Evolutionary conservation across 2,888 invertebrate genomes (phyloP), one percentile per base, ranked within the genome.

Genomic region (Griposia aprilina): DNA sequence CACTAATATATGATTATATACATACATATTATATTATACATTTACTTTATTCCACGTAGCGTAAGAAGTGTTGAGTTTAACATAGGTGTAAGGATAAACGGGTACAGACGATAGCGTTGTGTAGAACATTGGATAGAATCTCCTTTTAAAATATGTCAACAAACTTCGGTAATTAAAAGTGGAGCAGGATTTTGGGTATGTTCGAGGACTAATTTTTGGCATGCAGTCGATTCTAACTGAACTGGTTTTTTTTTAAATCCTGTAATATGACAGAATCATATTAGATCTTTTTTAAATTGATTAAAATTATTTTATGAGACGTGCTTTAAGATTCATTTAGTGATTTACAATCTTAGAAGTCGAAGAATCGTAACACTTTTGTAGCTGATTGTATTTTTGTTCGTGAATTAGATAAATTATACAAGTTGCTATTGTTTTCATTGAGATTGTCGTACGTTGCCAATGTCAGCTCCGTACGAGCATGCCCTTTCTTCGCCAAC

Each of bases 31-130:
- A 82, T 67, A 86, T 57, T 90, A 91, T 92, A 93, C 90, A 92
- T 91, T 91, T 93, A 94, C 90, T 93, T 95, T 95, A 96, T 96
- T 96, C 96, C 96, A 96, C 91, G 90, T 95, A 96, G 95, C 76
- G 76, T 96, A 96, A 95, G 94, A 93, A 91, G 93, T 92, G 94
- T 95, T 94, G 94, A 94, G 92, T 94, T 94, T 92, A 92, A 92
- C 85, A 30, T 90, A 85, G 78, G 85, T 81, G 89, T 95, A 94
- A 94, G 94, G 88, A 91, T 92, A 94, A 94, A 94, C 94, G 94
- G 93, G 94, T 94, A 93, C 90, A 92, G 92, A 91, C 84, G 91
- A 90, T 91, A 90, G 90, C 82, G 88, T 87, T 88, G 86, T 88
- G 91, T 86, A 88, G 88, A 89, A 87, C 88, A 88, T 90, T 89